These are phyloP conservation scores for Rhynchophorus ferrugineus DNA, from an alignment of 1,140 invertebrate genomes.

Conservation along the genomic window DNA sequence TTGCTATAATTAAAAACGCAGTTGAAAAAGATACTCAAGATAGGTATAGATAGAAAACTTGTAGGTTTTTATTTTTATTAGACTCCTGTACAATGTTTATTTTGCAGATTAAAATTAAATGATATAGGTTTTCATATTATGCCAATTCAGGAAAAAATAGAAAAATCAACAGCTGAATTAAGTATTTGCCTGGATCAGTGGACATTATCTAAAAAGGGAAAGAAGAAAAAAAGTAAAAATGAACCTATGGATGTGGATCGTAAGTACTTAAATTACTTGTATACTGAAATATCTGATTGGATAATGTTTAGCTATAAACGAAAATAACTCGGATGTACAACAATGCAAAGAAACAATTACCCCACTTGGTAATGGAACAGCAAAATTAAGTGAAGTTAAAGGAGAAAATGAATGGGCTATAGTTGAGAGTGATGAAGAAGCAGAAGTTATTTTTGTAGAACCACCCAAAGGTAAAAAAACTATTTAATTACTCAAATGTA, in stretches of 20 bases:
- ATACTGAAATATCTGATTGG: too few relatives aligned
- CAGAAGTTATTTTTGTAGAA: slow-evolving; percentile 14
- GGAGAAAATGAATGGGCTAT: slow-evolving; percentile 21
- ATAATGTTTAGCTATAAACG: too few relatives aligned
- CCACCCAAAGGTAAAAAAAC: slow-evolving; percentile 9
- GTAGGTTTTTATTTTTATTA: not conserved
- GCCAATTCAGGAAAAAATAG: slow-evolving; percentile 1
- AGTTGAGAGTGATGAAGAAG: slow-evolving; percentile 26
- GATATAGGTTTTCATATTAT: slow-evolving; percentile 15
- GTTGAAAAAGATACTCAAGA: slow-evolving; percentile 61
- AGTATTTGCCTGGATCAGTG: slow-evolving; percentile 27
- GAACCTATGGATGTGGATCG: not conserved
- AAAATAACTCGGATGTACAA: too few relatives aligned
- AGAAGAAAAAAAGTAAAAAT: slow-evolving; percentile 27
- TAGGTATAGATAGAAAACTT: slow-evolving; percentile 49
- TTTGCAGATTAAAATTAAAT: slow-evolving; percentile 15
- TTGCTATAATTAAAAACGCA: slow-evolving; percentile 64
- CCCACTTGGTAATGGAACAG: slow-evolving; percentile 22
- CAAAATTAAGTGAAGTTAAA: slow-evolving; percentile 24
- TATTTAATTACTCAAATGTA: not conserved
- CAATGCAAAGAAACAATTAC: slow-evolving; percentile 11
- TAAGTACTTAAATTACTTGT: too few relatives aligned
- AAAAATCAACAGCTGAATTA: slow-evolving; percentile 13
- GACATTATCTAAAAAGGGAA: slow-evolving; percentile 26
- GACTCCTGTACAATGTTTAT: not conserved